Evolutionary conservation across 2,797 vertebrate genomes (phyloP).

Genomic region (Pyrrhura leucotis): DNA sequence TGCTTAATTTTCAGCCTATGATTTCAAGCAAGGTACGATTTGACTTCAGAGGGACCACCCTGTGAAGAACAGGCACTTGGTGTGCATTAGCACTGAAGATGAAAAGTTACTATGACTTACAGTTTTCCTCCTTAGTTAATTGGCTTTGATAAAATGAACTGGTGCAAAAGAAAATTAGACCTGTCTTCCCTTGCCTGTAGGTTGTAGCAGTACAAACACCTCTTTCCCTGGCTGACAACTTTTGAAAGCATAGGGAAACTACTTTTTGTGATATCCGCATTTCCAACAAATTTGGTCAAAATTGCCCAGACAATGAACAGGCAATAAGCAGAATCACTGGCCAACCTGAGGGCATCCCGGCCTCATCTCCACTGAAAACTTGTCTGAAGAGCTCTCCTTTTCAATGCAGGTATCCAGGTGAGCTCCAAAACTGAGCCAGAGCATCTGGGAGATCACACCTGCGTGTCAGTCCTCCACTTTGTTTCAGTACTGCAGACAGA

Average conservation of each 20-base stretch:
- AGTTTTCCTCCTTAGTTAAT: not conserved
- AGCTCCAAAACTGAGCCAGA: not conserved
- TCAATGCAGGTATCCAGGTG: not conserved
- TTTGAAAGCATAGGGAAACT: not conserved
- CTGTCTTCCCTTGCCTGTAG: not conserved
- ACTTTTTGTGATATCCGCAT: not conserved
- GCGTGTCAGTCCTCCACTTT: not conserved
- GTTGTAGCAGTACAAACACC: accelerated
- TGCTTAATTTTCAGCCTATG: not conserved
- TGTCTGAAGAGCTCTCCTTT: not conserved
- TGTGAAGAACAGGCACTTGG: not conserved
- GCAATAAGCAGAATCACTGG: not conserved
- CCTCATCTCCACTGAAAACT: not conserved
- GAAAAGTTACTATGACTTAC: not conserved
- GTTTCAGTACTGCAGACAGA: not conserved
- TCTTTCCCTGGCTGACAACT: not conserved
- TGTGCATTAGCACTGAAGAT: not conserved
- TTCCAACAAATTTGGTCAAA: not conserved
- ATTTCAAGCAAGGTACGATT: not conserved
- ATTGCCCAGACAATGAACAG: not conserved
- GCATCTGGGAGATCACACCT: not conserved
- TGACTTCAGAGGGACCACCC: accelerated
- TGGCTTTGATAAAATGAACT: not conserved
- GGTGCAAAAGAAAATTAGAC: not conserved
- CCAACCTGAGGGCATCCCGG: not conserved